Conservation (phyloP, 37 sponge, comb jelly and placozoan species). For the Tethya wilhelma region DNA sequence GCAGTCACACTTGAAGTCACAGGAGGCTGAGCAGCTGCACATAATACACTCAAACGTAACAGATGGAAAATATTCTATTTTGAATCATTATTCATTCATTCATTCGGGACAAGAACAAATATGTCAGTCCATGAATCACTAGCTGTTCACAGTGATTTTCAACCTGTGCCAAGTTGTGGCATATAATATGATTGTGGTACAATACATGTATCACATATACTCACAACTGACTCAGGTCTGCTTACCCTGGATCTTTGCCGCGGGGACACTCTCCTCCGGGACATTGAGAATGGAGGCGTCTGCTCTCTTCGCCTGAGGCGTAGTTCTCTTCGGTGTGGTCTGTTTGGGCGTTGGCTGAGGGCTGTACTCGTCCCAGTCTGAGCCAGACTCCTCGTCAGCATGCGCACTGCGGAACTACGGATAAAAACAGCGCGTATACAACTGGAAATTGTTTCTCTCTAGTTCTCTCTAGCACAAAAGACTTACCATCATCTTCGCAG, state of each 20-base stretch:
- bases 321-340: neutral
- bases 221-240: too few relatives aligned
- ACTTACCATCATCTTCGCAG: conserved; percentile 44
- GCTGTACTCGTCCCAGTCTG: conserved; percentile 50
- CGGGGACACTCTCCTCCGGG: too few relatives aligned
- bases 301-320: too few relatives aligned
- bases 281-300: too few relatives aligned
- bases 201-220: too few relatives aligned
- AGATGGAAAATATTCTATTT: neutral
- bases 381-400: conserved; percentile 40
- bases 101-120: too few relatives aligned
- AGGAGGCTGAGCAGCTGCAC: neutral
- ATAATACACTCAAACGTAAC: neutral
- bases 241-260: too few relatives aligned
- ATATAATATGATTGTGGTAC: too few relatives aligned
- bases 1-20: neutral
- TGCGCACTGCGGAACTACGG: conserved; percentile 33
- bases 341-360: conserved; percentile 1
- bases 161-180: too few relatives aligned
- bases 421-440: neutral
- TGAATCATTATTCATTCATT: too few relatives aligned
- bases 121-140: too few relatives aligned
- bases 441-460: neutral
- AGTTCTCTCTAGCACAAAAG: neutral
- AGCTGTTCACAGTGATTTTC: too few relatives aligned